phyloP scores from a whole-genome alignment of 2,113 vertebrate species.

The Pantherophis guttatus region DNA sequence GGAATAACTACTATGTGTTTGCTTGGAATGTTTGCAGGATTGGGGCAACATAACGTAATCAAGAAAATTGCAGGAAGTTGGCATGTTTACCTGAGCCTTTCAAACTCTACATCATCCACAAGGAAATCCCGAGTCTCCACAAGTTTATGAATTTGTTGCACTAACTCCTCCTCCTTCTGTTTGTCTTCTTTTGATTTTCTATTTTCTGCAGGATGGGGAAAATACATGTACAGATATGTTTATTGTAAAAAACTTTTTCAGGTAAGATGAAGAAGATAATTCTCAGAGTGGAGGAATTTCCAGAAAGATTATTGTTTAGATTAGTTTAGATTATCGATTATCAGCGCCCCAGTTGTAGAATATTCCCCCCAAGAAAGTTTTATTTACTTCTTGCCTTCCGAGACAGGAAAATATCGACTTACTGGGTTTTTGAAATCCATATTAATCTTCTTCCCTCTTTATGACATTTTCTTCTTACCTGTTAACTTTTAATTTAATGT shows the following conservation, averaged over 20 bases:
- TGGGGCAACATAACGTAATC: neutral
- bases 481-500: neutral
- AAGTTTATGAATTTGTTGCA: slow-evolving; percentile 87
- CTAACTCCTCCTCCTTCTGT: slow-evolving; percentile 81
- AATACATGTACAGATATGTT: neutral
- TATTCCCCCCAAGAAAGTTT: neutral
- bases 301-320: neutral
- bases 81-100: slow-evolving; percentile 78
- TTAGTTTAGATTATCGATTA: neutral
- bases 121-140: slow-evolving; percentile 89
- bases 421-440: neutral
- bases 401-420: neutral
- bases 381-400: neutral
- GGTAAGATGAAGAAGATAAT: neutral
- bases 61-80: neutral
- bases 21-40: neutral
- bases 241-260: neutral
- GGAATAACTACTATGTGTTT: neutral
- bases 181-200: slow-evolving; percentile 81
- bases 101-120: slow-evolving; percentile 89
- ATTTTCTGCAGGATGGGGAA: slow-evolving; percentile 71
- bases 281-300: neutral
- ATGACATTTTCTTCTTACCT: neutral
- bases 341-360: neutral
- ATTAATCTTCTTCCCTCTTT: neutral